A percentile compares a stretch with the other conserved stretches of the same genome.
Conservation (phyloP, 2,888 invertebrate genomes). For the Eupithecia centaureata region DNA sequence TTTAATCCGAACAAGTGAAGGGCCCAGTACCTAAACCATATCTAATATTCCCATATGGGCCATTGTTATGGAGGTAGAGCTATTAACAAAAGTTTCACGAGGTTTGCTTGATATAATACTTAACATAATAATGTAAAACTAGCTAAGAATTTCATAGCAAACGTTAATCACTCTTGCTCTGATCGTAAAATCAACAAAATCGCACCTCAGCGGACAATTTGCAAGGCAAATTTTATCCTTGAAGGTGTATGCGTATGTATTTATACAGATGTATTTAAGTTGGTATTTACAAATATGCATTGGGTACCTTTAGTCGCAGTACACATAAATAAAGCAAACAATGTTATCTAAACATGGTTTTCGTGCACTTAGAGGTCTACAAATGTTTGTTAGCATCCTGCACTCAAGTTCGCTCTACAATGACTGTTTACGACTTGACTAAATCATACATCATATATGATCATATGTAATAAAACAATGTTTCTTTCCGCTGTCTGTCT, state of each 20-base stretch:
- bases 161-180: background rate
- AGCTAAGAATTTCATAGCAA: conserved; percentile 4
- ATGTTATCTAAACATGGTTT: background rate
- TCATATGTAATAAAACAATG: no score
- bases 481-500: no score
- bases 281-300: background rate
- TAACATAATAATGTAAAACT: conserved; percentile 19
- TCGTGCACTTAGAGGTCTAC: conserved; percentile 18
- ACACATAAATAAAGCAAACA: conserved; percentile 6
- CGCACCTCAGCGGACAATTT: background rate
- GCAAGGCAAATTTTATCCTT: conserved; percentile 1
- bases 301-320: background rate
- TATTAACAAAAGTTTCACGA: background rate
- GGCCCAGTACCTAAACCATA: background rate
- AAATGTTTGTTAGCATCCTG: conserved; percentile 20
- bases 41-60: no score
- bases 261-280: background rate
- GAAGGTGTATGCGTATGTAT: background rate
- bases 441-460: no score
- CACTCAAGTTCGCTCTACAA: background rate
- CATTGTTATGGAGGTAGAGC: background rate
- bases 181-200: background rate
- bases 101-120: background rate
- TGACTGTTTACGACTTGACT: background rate
- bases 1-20: conserved; percentile 23